A percentile compares a stretch with the other conserved stretches of the same genome.
Evolutionary conservation across 2,797 vertebrate genomes (phyloP).

Genomic region (Enteromius treurensis): DNA sequence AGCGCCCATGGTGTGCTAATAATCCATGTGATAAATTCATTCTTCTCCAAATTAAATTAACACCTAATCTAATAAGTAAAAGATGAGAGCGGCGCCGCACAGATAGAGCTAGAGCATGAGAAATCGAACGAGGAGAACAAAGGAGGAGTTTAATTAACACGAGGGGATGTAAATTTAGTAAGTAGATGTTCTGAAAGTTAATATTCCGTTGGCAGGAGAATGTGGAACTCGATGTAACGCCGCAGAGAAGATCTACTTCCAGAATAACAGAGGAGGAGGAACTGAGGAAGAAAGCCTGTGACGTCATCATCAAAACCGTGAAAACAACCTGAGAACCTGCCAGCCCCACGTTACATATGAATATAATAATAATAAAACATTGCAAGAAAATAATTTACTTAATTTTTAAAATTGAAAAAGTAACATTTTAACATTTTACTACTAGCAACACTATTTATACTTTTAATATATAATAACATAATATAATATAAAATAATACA

Average conservation of each 20-base stretch:
- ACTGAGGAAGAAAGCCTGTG: conserved; percentile 12
- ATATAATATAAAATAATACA: too few species aligned
- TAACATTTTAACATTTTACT: too few species aligned
- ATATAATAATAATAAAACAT: not conserved
- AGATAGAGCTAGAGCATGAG: conserved; percentile 22
- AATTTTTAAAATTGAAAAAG: too few species aligned
- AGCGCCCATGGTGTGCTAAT: conserved; percentile 30
- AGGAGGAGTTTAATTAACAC: conserved; percentile 52
- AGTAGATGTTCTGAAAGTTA: conserved; percentile 60
- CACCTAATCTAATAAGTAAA: conserved; percentile 70
- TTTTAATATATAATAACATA: not conserved
- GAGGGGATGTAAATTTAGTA: conserved; percentile 57
- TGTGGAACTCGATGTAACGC: not conserved
- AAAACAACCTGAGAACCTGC: not conserved
- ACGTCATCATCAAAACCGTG: conserved; percentile 52
- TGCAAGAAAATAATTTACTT: not conserved
- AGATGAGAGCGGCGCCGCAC: conserved; percentile 51
- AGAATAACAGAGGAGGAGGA: conserved; percentile 53
- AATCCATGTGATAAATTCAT: conserved; percentile 54
- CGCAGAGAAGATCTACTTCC: conserved; percentile 58
- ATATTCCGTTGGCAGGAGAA: conserved; percentile 68
- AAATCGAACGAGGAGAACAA: conserved; percentile 48
- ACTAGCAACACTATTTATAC: too few species aligned
- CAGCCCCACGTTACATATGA: too few species aligned
- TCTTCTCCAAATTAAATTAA: conserved; percentile 73